A percentile compares a stretch with the other conserved stretches of the same genome.
Conservation (phyloP, 2,113 vertebrate species). For the Gopherus flavomarginatus region DNA sequence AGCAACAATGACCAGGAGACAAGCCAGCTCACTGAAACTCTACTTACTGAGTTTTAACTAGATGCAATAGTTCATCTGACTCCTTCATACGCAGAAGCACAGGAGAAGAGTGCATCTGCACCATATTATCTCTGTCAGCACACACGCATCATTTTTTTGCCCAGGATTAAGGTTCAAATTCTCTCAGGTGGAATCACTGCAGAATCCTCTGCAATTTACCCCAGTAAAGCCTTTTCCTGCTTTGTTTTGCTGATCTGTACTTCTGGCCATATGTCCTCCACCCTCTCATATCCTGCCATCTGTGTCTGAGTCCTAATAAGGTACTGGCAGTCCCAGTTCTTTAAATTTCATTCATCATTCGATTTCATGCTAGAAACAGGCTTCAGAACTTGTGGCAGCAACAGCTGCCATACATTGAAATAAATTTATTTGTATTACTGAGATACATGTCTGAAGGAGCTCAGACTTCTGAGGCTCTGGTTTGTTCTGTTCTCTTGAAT, state of each 20-base stretch:
- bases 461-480: neutral
- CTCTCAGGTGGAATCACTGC: neutral
- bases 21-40: neutral
- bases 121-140: neutral
- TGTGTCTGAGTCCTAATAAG: neutral
- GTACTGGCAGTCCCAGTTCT: conserved; percentile 5
- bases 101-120: neutral
- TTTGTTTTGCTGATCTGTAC: neutral
- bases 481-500: neutral
- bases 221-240: neutral
- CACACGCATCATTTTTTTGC: neutral
- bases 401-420: conserved; percentile 43
- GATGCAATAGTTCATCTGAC: neutral
- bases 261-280: neutral
- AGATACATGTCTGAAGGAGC: neutral
- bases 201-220: neutral
- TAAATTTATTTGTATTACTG: conserved; percentile 37
- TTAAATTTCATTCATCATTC: conserved; percentile 50
- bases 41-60: neutral
- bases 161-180: neutral
- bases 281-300: conserved; percentile 13
- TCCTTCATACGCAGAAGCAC: neutral
- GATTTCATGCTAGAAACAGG: conserved; percentile 38
- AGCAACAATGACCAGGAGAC: neutral
- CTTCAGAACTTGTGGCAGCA: conserved; percentile 24